Percentiles rank a stretch among this genome's conserved stretches.
phyloP scores from a whole-genome alignment of 1,140 invertebrate species.

The Pseudoatta argentina region DNA sequence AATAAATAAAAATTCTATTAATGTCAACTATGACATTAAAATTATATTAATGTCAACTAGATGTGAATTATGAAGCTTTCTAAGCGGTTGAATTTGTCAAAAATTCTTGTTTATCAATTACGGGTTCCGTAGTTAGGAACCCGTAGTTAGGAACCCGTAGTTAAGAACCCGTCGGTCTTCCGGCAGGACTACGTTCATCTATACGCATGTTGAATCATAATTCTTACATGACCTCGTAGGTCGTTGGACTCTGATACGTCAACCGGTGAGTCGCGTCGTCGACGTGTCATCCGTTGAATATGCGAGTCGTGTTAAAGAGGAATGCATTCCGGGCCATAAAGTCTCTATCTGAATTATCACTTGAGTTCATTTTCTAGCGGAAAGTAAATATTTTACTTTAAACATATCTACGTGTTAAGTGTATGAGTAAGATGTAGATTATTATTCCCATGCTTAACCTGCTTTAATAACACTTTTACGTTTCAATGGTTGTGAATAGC shows the following conservation, averaged over 20 bases:
- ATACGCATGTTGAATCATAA: conserved; percentile 37
- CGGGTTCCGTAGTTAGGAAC: neutral
- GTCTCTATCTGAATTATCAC: conserved; percentile 3
- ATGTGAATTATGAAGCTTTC: neutral
- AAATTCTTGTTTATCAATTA: neutral
- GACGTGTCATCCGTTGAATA: conserved; percentile 56
- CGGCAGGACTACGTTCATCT: conserved; percentile 20
- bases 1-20: neutral
- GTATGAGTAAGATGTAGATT: neutral
- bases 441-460: neutral
- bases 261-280: neutral
- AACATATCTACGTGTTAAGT: neutral
- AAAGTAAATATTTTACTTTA: conserved; percentile 48
- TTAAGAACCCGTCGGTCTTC: conserved; percentile 7
- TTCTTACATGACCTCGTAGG: conserved; percentile 47
- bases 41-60: no score
- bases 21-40: no score
- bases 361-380: neutral
- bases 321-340: conserved; percentile 40
- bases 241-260: conserved; percentile 55
- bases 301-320: conserved; percentile 38
- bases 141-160: neutral
- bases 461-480: conserved; percentile 12
- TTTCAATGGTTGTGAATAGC: neutral
- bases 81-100: neutral